Conservation (phyloP, 2,113 vertebrate species). For the Muntiacus reevesi region DNA sequence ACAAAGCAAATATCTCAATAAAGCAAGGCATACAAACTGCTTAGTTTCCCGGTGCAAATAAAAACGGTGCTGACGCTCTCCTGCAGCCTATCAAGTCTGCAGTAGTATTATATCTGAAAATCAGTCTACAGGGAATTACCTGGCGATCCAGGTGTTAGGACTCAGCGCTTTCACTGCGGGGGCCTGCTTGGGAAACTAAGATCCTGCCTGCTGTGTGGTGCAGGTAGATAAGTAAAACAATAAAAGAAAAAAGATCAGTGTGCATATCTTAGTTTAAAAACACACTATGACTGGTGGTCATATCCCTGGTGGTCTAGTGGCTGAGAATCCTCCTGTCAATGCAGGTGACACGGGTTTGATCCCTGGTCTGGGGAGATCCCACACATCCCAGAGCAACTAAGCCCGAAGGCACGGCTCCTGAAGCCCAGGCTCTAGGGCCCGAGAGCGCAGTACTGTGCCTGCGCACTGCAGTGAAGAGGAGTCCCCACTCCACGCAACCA, state of each 20-base stretch:
- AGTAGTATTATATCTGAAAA: neutral
- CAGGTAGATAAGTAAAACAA: neutral
- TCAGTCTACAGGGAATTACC: neutral
- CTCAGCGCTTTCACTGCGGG: neutral
- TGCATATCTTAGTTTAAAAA: neutral
- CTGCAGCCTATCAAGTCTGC: neutral
- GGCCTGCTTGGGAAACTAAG: neutral
- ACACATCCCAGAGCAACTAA: neutral
- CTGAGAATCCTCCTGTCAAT: neutral
- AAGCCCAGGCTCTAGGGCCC: neutral
- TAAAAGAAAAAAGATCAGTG: neutral
- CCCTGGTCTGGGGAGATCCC: neutral
- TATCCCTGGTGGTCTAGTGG: neutral
- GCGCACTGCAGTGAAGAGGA: neutral
- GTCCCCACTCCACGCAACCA: neutral
- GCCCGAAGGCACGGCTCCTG: neutral
- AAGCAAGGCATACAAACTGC: neutral
- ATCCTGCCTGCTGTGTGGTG: neutral
- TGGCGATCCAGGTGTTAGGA: neutral
- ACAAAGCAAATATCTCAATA: neutral
- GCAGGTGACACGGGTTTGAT: neutral
- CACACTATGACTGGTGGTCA: neutral
- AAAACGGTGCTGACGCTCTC: accelerated
- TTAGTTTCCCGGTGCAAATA: neutral
- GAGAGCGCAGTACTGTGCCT: neutral